Conservation (phyloP, 1,140 invertebrate species). For the Drosophila kohkoa region DNA sequence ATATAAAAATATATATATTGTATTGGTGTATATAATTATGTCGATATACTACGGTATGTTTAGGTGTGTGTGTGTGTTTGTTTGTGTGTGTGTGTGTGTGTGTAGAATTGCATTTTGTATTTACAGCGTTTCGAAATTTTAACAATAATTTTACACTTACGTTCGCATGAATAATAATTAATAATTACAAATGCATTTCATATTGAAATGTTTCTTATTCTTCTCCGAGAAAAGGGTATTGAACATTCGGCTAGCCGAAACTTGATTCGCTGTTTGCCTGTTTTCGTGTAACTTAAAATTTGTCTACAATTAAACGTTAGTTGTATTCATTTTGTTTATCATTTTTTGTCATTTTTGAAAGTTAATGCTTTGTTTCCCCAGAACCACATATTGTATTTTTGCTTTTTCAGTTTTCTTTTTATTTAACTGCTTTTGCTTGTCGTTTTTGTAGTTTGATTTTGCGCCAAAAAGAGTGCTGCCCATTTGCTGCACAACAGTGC, state of each 20-base stretch:
- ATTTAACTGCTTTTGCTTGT: constrained; percentile 18
- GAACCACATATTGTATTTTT: constrained; percentile 63
- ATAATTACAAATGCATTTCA: constrained; percentile 62
- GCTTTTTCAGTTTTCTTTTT: constrained; percentile 5
- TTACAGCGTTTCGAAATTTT: constrained; percentile 64
- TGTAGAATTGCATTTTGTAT: constrained; percentile 53
- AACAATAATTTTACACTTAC: constrained; percentile 51
- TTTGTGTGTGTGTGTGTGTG: constrained; percentile 17
- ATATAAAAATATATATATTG: constrained; percentile 77
- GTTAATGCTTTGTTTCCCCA: constrained; percentile 78
- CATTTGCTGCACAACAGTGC: constrained; percentile 29
- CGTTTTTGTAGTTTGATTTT: constrained; percentile 41
- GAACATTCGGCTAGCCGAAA: constrained; percentile 21
- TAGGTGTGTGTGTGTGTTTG: constrained; percentile 15
- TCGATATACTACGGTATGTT: constrained; percentile 44
- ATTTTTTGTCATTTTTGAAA: constrained; percentile 39
- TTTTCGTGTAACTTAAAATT: constrained; percentile 63
- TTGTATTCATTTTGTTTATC: constrained; percentile 32
- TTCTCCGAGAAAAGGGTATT: constrained; percentile 18
- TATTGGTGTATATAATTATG: constrained; percentile 34
- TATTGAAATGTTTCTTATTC: constrained; percentile 20
- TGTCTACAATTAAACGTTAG: constrained; percentile 57
- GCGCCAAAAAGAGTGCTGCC: constrained; percentile 42
- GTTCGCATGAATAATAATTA: constrained; percentile 43
- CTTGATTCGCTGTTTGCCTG: background rate